phyloP scores from a whole-genome alignment of 2,888 invertebrate species.

The Resseliella maxima region DNA sequence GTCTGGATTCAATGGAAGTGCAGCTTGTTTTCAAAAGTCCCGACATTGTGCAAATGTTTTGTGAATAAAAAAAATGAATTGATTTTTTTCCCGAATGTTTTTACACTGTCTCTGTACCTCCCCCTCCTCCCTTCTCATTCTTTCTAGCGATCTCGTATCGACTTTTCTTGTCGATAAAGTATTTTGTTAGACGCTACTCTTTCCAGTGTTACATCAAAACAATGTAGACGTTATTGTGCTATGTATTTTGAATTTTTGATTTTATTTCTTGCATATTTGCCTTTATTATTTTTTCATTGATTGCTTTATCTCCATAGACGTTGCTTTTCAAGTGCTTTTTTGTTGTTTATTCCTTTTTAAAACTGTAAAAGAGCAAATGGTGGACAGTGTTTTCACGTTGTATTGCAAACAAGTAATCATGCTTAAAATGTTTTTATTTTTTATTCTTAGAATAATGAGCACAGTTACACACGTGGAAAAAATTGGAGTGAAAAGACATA shows the following conservation, averaged over 20 bases:
- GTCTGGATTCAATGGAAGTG: constrained; percentile 6
- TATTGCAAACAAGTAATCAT: neutral
- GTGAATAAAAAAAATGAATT: neutral
- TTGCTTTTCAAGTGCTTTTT: constrained; percentile 4
- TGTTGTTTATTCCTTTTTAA: too few species aligned
- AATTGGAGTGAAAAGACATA: neutral
- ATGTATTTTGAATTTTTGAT: constrained; percentile 14
- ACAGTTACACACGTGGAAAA: neutral
- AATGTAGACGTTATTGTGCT: constrained; percentile 21
- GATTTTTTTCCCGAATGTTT: neutral
- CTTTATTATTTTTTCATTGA: constrained; percentile 34
- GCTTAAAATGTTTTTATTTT: neutral
- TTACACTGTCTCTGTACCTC: too few species aligned
- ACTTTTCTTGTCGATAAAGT: neutral
- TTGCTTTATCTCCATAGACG: neutral
- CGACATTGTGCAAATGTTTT: neutral
- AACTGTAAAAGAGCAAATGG: neutral
- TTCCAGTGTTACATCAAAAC: neutral
- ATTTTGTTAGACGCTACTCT: neutral
- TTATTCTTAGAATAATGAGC: neutral
- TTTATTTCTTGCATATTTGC: constrained; percentile 9
- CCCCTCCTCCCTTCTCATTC: too few species aligned
- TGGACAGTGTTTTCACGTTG: neutral
- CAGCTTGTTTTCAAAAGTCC: constrained; percentile 27
- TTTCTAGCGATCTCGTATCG: neutral